These are phyloP conservation scores for Caenorhabditis sp. DNA, from an alignment of 2,888 invertebrate genomes.

Conservation along the genomic window DNA sequence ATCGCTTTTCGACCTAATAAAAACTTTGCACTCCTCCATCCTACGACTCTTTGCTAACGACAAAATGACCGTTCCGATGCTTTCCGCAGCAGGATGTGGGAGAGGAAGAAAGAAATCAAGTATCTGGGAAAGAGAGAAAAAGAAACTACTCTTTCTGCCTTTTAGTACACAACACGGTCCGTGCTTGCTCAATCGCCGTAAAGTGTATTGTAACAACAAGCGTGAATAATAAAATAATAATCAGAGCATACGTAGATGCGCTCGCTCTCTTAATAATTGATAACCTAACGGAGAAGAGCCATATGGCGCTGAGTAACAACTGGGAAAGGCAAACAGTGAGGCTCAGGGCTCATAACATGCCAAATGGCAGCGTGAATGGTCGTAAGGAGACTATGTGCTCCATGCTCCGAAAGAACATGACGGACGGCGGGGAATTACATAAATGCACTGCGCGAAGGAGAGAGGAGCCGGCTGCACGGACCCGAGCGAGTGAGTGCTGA, in stretches of 20 bases:
- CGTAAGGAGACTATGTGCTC: neutral
- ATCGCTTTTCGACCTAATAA: conserved; percentile 41
- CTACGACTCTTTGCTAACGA: conserved; percentile 8
- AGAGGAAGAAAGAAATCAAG: too few species aligned
- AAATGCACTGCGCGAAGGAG: conserved; percentile 39
- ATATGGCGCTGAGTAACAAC: conserved; percentile 43
- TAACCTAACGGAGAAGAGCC: conserved; percentile 50
- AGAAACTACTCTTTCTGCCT: neutral
- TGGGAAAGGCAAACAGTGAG: conserved; percentile 47
- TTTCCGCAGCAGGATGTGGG: too few species aligned
- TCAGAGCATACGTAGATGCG: conserved; percentile 26
- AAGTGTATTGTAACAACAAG: conserved; percentile 5
- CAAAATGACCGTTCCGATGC: neutral
- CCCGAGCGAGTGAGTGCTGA: conserved; percentile 42
- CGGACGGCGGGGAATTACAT: conserved; percentile 39
- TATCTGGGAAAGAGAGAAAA: neutral
- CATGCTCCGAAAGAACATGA: conserved; percentile 24
- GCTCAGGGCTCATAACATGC: conserved; percentile 35
- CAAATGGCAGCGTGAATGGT: conserved; percentile 38
- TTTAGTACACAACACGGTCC: conserved; percentile 8
- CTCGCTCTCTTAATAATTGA: conserved; percentile 48
- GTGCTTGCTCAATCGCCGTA: conserved; percentile 11
- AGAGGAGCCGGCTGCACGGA: conserved; percentile 37
- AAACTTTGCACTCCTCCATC: conserved; percentile 8
- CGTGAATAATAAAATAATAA: conserved; percentile 49